Conservation (phyloP, 2,113 vertebrate genomes). For the Steatornis caripensis region DNA sequence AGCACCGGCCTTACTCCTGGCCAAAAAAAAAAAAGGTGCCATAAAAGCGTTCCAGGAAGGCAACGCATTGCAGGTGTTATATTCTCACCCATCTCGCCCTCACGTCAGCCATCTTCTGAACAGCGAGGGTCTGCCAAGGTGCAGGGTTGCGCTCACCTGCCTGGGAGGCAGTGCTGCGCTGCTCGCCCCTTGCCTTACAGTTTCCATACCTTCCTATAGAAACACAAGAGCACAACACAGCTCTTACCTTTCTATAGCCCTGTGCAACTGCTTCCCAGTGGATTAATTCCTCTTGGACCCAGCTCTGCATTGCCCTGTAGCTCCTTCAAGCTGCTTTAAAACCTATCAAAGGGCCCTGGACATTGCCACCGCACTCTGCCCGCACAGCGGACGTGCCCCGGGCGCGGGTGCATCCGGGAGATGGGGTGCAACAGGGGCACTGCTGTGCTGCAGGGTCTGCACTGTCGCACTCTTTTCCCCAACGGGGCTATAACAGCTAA, state of each 20-base stretch:
- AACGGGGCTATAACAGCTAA: not conserved
- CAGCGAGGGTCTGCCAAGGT: not conserved
- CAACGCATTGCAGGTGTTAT: fast-evolving
- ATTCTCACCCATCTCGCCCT: fast-evolving
- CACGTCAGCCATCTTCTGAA: not conserved
- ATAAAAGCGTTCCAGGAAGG: not conserved
- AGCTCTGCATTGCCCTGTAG: not conserved
- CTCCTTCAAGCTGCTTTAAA: not conserved
- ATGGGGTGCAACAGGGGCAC: fast-evolving
- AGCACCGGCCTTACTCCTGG: not conserved
- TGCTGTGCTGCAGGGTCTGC: not conserved
- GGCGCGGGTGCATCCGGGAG: fast-evolving
- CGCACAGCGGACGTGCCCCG: not conserved
- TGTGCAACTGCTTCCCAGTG: not conserved
- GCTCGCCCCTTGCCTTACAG: not conserved
- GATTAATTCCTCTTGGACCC: not conserved
- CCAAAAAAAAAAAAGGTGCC: not conserved
- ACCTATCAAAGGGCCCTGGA: not conserved
- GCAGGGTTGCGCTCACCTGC: not conserved
- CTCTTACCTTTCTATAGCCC: not conserved
- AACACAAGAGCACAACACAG: not conserved
- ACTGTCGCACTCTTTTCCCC: not conserved
- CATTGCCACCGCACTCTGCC: not conserved
- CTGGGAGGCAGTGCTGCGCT: not conserved
- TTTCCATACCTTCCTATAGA: not conserved